Evolutionary conservation across 2,888 invertebrate species (phyloP), one percentile per base, ranked within the genome.

Genomic region (Dyspetes luteomarginatus): DNA sequence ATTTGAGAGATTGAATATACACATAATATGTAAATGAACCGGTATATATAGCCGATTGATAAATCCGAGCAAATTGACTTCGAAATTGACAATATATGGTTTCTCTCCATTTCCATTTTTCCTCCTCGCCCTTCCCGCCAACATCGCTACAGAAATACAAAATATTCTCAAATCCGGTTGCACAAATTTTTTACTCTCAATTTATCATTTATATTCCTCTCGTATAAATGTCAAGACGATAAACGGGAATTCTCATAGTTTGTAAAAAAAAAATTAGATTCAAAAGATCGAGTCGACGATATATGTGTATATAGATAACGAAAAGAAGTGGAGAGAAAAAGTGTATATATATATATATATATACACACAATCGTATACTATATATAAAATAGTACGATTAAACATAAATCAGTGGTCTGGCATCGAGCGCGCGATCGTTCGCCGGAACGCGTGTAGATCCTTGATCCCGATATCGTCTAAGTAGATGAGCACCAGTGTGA

Each of bases 401-500:
- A 80, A 82, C 83, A 86, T 86, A 86, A 86, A 88, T 87, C 87
- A 87, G 86, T 86, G 84, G 69, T 84, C 85, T 85, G 86, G 87
- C 86, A 86, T 86, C 85, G 85, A 87, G 86, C 84, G 82, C 85
- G 85, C 85, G 85, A 83, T 83, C 86, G 84, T 87, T 86, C 83
- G 84, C 84, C 87, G 86, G 85, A 88, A 87, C 87, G 88, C 86
- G 85, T 87, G 88, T 86, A 89, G 89, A 89, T 89, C 85, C 85
- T 83, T 82, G 87, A 88, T 88, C 82, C 85, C 82, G 90, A 89
- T 89, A 88, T 85, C 85, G 84, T 74, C 81, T 85, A 87, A 89
- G 89, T 87, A 89, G 90, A 88, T 88, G 89, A 89, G 89, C 86
- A 83, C 83, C 84, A 83, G 84, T 87, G 89, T 89, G 90, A 90